Evolutionary conservation across 2,113 vertebrate genomes (phyloP).

Genomic region (Calyptommatus sinebrachiatus): DNA sequence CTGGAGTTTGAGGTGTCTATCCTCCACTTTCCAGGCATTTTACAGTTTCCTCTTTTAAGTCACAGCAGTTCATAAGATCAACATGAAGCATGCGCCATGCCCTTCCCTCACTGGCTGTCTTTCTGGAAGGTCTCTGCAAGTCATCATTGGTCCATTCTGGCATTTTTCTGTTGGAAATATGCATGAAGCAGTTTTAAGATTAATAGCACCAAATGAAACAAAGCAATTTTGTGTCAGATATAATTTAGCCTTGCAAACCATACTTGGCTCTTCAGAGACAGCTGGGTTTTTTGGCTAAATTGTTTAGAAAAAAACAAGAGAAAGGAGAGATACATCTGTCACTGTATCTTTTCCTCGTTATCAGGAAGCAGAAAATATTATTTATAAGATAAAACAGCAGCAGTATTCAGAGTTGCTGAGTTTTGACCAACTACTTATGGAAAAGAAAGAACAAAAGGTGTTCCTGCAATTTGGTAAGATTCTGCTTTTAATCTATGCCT

Average conservation of each 20-base stretch:
- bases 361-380: slow-evolving; percentile 93
- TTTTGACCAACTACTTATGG: slow-evolving; percentile 88
- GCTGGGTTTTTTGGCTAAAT: slow-evolving; percentile 17
- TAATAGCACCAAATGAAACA: neutral
- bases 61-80: too few species aligned
- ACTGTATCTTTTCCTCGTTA: slow-evolving; percentile 54
- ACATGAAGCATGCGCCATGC: too few species aligned
- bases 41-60: too few species aligned
- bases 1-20: too few species aligned
- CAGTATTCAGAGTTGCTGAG: slow-evolving; percentile 87
- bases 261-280: neutral
- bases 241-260: neutral
- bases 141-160: too few species aligned
- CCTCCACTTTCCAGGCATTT: too few species aligned
- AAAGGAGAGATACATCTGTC: slow-evolving; percentile 45
- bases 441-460: slow-evolving; percentile 83
- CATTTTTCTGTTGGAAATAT: neutral
- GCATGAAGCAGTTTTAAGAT: neutral
- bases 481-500: neutral
- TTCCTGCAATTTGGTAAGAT: slow-evolving; percentile 90
- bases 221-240: neutral
- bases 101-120: too few species aligned
- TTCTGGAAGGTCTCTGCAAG: too few species aligned
- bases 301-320: slow-evolving; percentile 3
- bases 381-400: slow-evolving; percentile 94